A percentile compares a stretch with the other conserved stretches of the same genome.
These are phyloP conservation scores for Amyelois transitella DNA, from an alignment of 1,140 invertebrate genomes.

Conservation along the genomic window DNA sequence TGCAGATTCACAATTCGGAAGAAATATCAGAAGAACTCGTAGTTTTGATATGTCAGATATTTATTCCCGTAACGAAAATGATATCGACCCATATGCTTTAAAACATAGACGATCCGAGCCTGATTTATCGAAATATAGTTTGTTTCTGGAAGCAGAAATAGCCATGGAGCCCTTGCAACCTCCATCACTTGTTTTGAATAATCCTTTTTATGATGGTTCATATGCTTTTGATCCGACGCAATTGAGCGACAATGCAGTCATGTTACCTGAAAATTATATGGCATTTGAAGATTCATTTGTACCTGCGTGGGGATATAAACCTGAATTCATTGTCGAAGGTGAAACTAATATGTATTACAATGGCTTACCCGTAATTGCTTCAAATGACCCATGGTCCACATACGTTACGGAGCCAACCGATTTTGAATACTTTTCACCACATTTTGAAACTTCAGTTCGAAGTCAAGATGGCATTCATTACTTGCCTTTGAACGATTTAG, in stretches of 20 bases:
- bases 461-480: constrained; percentile 54
- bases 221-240: constrained; percentile 47
- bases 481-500: constrained; percentile 55
- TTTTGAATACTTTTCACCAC: constrained; percentile 54
- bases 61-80: constrained; percentile 30
- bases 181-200: constrained; percentile 63
- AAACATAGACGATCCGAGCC: constrained; percentile 55
- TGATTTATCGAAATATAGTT: constrained; percentile 61
- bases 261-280: constrained; percentile 67
- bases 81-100: constrained; percentile 28
- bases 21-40: constrained; percentile 43
- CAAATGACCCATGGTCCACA: constrained; percentile 61
- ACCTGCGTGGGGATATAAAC: constrained; percentile 60
- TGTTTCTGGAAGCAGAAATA: constrained; percentile 56
- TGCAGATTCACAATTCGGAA: constrained; percentile 20
- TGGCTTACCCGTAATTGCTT: constrained; percentile 51
- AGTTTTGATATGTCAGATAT: constrained; percentile 65
- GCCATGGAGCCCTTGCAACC: constrained; percentile 39
- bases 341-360: constrained; percentile 60
- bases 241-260: constrained; percentile 40
- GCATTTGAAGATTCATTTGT: constrained; percentile 70
- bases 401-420: constrained; percentile 42
- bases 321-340: constrained; percentile 38
- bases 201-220: constrained; percentile 69
- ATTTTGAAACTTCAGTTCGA: constrained; percentile 39